phyloP scores from a whole-genome alignment of 2,797 vertebrate species.

The Argyrosomus regius region DNA sequence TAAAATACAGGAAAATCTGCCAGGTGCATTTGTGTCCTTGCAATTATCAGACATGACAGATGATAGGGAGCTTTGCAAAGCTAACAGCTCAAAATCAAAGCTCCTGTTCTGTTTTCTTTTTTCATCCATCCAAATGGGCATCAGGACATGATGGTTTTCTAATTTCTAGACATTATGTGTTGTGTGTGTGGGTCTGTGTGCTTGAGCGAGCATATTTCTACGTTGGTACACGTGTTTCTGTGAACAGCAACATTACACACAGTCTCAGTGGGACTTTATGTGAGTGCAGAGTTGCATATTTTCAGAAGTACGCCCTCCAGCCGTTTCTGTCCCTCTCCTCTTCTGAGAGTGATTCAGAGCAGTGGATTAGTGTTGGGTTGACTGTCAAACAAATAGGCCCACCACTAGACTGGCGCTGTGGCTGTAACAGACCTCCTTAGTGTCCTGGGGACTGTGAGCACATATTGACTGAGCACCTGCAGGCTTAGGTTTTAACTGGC shows the following conservation, averaged over 20 bases:
- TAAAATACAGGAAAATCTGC: conserved; percentile 38
- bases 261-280: conserved; percentile 45
- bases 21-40: conserved; percentile 25
- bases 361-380: conserved; percentile 76
- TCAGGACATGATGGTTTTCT: conserved; percentile 1
- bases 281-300: conserved; percentile 62
- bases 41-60: conserved; percentile 60
- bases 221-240: conserved; percentile 29
- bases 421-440: conserved; percentile 55
- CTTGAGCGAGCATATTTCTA: conserved; percentile 10
- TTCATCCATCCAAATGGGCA: conserved; percentile 36
- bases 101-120: conserved; percentile 41
- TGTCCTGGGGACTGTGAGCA: conserved; percentile 56
- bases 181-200: neutral
- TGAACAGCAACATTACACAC: conserved; percentile 16
- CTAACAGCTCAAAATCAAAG: conserved; percentile 53
- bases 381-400: conserved; percentile 75
- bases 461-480: conserved; percentile 73
- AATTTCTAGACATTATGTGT: neutral
- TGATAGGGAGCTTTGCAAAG: conserved; percentile 52
- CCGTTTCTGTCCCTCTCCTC: conserved; percentile 38
- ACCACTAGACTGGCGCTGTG: conserved; percentile 39
- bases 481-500: conserved; percentile 52
- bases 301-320: conserved; percentile 53
- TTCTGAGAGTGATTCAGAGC: conserved; percentile 56